Conservation (phyloP, 1,140 invertebrate genomes). For the Dinoponera quadriceps region DNA sequence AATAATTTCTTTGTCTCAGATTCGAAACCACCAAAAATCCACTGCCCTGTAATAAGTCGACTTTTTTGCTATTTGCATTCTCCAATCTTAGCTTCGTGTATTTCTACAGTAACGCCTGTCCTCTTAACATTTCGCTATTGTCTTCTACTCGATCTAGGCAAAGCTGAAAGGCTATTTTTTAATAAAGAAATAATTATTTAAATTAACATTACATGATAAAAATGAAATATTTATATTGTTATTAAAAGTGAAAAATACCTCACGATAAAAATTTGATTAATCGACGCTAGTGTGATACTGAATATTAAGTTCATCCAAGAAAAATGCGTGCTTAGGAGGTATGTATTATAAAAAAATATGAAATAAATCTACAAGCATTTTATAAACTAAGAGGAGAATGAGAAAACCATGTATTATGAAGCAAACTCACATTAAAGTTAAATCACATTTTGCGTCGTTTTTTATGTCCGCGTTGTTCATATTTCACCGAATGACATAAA, state of each 20-base stretch:
- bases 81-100: no score
- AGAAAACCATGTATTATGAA: background rate
- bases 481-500: background rate
- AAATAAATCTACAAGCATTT: background rate
- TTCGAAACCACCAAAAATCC: constrained; percentile 12
- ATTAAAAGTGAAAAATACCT: no score
- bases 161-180: background rate
- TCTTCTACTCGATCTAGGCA: background rate
- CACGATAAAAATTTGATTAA: no score
- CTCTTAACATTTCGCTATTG: background rate
- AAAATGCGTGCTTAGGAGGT: background rate
- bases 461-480: background rate
- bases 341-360: background rate
- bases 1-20: background rate
- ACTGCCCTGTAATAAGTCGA: constrained; percentile 12
- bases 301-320: background rate
- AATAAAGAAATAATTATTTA: no score
- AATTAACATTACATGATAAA: background rate
- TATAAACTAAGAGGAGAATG: background rate
- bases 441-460: background rate
- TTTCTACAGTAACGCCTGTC: no score
- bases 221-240: no score
- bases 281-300: no score
- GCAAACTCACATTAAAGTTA: background rate
- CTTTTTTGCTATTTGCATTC: constrained; percentile 1